Evolutionary conservation across 2,797 vertebrate genomes (phyloP).

Genomic region (Tenualosa ilisha): DNA sequence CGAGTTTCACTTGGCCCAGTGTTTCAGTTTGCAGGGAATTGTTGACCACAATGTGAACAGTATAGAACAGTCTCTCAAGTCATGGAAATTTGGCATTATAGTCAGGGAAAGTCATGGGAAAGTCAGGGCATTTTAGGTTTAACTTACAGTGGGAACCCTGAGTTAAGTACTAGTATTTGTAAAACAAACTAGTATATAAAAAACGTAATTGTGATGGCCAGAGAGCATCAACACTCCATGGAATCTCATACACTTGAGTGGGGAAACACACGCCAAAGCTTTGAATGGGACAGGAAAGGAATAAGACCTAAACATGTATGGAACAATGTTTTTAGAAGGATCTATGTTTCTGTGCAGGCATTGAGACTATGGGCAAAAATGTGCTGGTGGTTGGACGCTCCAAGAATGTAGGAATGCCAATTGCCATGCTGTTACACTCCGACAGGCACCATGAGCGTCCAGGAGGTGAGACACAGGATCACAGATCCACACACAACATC

Average conservation of each 20-base stretch:
- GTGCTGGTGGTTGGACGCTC: conserved; percentile 90
- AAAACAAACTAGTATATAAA: no score
- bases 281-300: background rate
- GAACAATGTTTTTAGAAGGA: background rate
- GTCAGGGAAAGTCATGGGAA: no score
- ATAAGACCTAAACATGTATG: background rate
- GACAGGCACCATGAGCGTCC: conserved; percentile 87
- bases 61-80: no score
- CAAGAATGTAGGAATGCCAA: conserved; percentile 94
- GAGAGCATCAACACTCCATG: no score
- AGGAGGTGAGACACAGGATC: conserved; percentile 75
- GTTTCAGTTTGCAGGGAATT: no score
- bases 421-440: conserved; percentile 88
- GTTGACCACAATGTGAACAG: no score
- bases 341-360: conserved; percentile 61
- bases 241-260: background rate
- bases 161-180: no score
- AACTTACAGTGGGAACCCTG: no score
- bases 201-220: no score
- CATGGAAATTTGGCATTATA: no score
- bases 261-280: background rate
- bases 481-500: background rate
- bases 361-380: conserved; percentile 86
- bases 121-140: no score
- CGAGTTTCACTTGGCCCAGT: no score